phyloP scores from a whole-genome alignment of 2,113 vertebrate species.

The Vicugna pacos region DNA sequence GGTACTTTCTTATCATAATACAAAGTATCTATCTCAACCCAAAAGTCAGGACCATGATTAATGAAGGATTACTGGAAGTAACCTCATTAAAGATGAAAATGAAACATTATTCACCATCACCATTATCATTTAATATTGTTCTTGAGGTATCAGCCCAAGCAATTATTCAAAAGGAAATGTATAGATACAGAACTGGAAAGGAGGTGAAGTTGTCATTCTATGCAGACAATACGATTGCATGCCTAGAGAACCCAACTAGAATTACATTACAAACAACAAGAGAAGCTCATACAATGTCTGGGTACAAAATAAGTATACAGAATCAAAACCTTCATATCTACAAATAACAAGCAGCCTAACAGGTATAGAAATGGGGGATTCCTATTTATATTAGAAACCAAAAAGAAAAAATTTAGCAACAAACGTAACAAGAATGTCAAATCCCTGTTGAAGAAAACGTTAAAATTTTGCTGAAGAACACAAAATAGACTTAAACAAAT shows the following conservation, averaged over 20 bases:
- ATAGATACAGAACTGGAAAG: neutral
- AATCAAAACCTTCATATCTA: neutral
- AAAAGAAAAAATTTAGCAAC: neutral
- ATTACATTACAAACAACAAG: slow-evolving; percentile 16
- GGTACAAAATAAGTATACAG: neutral
- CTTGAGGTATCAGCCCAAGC: neutral
- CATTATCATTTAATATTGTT: neutral
- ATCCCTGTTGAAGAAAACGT: neutral
- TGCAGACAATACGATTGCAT: neutral
- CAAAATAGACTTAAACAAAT: neutral
- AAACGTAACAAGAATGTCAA: neutral
- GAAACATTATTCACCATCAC: neutral
- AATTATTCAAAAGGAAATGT: neutral
- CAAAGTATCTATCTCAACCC: neutral
- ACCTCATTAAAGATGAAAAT: neutral
- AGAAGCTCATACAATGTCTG: neutral
- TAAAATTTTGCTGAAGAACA: neutral
- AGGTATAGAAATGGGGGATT: neutral
- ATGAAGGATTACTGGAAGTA: neutral
- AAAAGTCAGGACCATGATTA: neutral
- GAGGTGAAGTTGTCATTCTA: neutral
- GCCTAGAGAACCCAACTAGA: neutral
- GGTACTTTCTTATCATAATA: neutral
- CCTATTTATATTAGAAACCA: neutral
- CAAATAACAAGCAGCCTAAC: neutral